These are phyloP conservation scores for Sorex fumeus DNA, from an alignment of 2,113 vertebrate genomes.

Conservation along the genomic window DNA sequence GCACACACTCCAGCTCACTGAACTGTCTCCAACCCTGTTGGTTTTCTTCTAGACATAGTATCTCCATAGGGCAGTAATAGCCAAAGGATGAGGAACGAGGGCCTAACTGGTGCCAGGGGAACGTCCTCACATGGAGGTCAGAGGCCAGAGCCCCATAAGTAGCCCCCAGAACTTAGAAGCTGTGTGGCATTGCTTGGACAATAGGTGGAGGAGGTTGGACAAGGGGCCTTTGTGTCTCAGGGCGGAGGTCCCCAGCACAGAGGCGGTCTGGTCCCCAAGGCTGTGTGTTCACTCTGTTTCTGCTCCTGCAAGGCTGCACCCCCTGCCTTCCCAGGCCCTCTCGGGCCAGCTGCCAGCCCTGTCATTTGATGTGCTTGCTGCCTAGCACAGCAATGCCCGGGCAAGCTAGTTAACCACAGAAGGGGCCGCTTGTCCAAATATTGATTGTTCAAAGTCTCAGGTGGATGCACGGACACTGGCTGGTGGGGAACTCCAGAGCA, in stretches of 20 bases:
- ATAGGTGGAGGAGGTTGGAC: slow-evolving; percentile 25
- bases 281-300: slow-evolving; percentile 1
- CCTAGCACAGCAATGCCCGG: background rate
- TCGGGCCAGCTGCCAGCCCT: background rate
- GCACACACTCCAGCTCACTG: too few species aligned
- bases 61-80: background rate
- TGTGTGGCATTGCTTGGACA: background rate
- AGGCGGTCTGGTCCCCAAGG: background rate
- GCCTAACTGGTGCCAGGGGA: background rate
- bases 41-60: too few species aligned
- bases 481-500: too few species aligned
- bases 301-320: background rate
- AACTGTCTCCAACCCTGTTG: too few species aligned
- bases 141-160: background rate
- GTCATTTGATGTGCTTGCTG: slow-evolving; percentile 23
- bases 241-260: background rate
- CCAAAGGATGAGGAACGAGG: background rate
- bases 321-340: slow-evolving; percentile 14
- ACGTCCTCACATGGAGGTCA: background rate
- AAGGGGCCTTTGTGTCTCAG: slow-evolving; percentile 69
- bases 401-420: slow-evolving; percentile 3
- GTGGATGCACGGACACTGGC: background rate
- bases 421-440: background rate
- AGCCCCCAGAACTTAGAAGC: background rate
- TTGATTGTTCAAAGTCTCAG: background rate